Evolutionary conservation across 2,797 vertebrate genomes (phyloP).

Genomic region (Enteromius anoplus): DNA sequence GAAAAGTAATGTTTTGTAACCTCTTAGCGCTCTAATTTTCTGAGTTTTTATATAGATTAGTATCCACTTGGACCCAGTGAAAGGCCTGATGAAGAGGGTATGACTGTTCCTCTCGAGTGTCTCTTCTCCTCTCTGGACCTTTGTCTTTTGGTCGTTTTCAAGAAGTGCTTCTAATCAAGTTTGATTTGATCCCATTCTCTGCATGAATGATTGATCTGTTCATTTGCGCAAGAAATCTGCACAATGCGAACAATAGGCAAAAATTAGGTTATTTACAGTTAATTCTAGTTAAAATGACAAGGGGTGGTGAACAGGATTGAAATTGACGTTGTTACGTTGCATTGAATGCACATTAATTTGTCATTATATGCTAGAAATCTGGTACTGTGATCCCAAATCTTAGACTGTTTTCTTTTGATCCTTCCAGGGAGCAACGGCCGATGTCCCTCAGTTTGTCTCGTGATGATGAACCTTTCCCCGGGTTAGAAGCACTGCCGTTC

Average conservation of each 20-base stretch:
- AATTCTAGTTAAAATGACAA: neutral
- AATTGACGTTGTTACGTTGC: neutral
- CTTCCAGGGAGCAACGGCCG: conserved; percentile 79
- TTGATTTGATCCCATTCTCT: conserved; percentile 19
- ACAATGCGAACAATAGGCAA: neutral
- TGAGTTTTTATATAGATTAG: conserved; percentile 22
- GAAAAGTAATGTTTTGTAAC: conserved; percentile 22
- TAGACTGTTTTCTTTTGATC: conserved; percentile 45
- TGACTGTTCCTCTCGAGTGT: conserved; percentile 10
- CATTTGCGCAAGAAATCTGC: conserved; percentile 18
- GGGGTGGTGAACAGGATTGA: neutral
- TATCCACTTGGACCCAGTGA: conserved; percentile 28
- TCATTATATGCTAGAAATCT: neutral
- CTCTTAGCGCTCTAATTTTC: neutral
- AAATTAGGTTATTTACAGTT: conserved; percentile 12
- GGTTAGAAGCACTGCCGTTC: conserved; percentile 89
- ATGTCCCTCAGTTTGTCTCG: conserved; percentile 70
- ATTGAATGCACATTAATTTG: neutral
- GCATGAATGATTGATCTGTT: neutral
- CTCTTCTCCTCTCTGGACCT: conserved; percentile 12
- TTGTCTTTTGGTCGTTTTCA: conserved; percentile 27
- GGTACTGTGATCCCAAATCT: neutral
- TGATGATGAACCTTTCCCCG: conserved; percentile 83
- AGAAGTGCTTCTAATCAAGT: conserved; percentile 34
- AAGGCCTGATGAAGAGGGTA: conserved; percentile 41